A percentile compares a stretch with the other conserved stretches of the same genome.
phyloP scores from a whole-genome alignment of 1,140 invertebrate species.

The Drosophila biarmipes region DNA sequence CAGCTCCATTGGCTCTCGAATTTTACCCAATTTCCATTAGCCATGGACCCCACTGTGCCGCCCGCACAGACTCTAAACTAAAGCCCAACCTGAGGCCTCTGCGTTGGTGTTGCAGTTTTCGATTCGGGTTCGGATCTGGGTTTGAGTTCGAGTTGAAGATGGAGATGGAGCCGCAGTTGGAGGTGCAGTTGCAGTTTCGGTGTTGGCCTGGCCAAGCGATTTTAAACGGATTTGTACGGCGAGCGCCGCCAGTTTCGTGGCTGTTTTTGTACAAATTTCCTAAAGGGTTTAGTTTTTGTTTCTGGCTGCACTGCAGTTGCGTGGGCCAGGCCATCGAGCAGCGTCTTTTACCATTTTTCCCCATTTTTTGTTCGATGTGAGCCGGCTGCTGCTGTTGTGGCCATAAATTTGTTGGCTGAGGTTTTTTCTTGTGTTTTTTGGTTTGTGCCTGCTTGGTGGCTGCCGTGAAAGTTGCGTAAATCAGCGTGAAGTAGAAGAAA shows the following conservation, averaged over 20 bases:
- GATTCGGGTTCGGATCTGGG: conserved; percentile 22
- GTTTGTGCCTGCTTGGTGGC: conserved; percentile 58
- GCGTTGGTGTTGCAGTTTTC: conserved; percentile 67
- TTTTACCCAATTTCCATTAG: conserved; percentile 31
- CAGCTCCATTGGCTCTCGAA: conserved; percentile 25
- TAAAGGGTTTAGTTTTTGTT: conserved; percentile 76
- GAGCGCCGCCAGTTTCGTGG: conserved; percentile 47
- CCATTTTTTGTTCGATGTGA: conserved; percentile 56
- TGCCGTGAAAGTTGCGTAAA: conserved; percentile 81
- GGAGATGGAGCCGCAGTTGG: conserved; percentile 26
- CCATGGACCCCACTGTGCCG: conserved; percentile 41
- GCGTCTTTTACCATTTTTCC: conserved; percentile 11
- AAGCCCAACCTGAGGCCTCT: conserved; percentile 60
- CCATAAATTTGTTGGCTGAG: conserved; percentile 68
- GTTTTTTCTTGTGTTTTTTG: conserved; percentile 34
- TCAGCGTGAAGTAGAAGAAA: conserved; percentile 82
- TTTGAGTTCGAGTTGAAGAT: conserved; percentile 26
- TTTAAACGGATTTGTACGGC: conserved; percentile 80
- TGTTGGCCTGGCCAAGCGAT: conserved; percentile 52
- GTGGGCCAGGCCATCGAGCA: conserved; percentile 65
- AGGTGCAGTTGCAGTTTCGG: conserved; percentile 62
- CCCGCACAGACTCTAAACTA: conserved; percentile 37
- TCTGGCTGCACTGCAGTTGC: conserved; percentile 51
- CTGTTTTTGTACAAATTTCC: conserved; percentile 69
- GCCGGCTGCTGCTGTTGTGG: conserved; percentile 60